Percentiles rank a stretch among this genome's conserved stretches.
phyloP scores from a whole-genome alignment of 2,888 invertebrate genomes.

The Nemotelus nigrinus region DNA sequence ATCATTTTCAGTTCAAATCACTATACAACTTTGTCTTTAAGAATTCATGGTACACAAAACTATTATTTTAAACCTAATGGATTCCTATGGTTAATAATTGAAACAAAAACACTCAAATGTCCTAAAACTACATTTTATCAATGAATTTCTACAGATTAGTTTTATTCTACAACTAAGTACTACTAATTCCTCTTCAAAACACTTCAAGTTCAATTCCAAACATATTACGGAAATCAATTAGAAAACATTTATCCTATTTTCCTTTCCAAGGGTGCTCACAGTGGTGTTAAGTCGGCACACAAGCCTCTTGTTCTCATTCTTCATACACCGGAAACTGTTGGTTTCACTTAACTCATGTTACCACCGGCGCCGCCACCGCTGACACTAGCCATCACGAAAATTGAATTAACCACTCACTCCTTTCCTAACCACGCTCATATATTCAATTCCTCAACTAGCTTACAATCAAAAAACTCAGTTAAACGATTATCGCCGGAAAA shows the following conservation, averaged over 20 bases:
- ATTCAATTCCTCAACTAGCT: neutral
- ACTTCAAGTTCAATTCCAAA: no score
- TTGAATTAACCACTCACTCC: slow-evolving; percentile 19
- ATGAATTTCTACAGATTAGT: no score
- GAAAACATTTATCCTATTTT: slow-evolving; percentile 23
- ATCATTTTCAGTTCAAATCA: no score
- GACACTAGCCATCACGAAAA: neutral
- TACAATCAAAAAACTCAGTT: slow-evolving; percentile 12
- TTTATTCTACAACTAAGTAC: no score
- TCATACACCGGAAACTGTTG: slow-evolving; percentile 5
- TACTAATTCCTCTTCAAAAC: no score
- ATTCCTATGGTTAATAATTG: no score
- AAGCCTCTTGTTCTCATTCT: slow-evolving; percentile 13
- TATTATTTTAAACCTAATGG: no score
- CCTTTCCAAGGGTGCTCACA: neutral
- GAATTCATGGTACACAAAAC: no score
- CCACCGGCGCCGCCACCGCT: neutral
- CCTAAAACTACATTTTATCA: no score
- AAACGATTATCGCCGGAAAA: slow-evolving; percentile 41
- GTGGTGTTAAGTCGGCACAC: neutral
- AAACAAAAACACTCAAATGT: no score
- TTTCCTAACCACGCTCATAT: neutral
- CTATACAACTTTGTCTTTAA: no score
- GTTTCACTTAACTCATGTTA: slow-evolving; percentile 26
- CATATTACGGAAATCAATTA: slow-evolving; percentile 24